phyloP scores from a whole-genome alignment of 1,140 invertebrate genomes.

The Amyelois transitella region DNA sequence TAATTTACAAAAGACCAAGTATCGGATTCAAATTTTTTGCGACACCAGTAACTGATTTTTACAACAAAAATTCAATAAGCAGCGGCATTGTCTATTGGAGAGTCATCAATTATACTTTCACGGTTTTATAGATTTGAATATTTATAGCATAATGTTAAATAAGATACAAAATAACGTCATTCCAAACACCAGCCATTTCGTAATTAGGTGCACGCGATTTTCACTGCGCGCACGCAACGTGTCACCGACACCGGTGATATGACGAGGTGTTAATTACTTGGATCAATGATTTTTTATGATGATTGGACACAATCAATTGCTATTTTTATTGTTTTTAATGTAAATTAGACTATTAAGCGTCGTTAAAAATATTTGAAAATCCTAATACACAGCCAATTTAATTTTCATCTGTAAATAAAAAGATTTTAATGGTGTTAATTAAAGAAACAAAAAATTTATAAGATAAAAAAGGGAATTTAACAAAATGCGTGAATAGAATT shows the following conservation, averaged over 20 bases:
- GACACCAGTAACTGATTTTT: not conserved
- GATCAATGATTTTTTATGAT: not conserved
- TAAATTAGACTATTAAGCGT: too few relatives aligned
- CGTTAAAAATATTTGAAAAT: too few relatives aligned
- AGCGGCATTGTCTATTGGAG: not conserved
- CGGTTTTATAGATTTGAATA: not conserved
- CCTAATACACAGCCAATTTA: too few relatives aligned
- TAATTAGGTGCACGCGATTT: not conserved
- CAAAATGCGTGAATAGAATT: too few relatives aligned
- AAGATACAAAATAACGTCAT: not conserved
- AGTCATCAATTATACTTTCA: not conserved
- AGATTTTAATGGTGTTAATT: too few relatives aligned
- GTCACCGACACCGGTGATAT: constrained; percentile 1
- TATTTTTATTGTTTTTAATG: too few relatives aligned
- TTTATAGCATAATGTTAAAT: not conserved
- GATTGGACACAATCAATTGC: not conserved
- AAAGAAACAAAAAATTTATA: too few relatives aligned
- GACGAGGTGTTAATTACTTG: constrained; percentile 1
- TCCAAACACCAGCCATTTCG: not conserved
- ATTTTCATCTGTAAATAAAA: too few relatives aligned
- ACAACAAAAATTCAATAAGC: not conserved
- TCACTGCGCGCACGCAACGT: constrained; percentile 4
- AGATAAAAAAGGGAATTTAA: too few relatives aligned
- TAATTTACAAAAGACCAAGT: too few relatives aligned
- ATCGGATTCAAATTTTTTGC: not conserved